Evolutionary conservation across 1,140 invertebrate genomes (phyloP).

Genomic region (Rhagoletis zephyria): DNA sequence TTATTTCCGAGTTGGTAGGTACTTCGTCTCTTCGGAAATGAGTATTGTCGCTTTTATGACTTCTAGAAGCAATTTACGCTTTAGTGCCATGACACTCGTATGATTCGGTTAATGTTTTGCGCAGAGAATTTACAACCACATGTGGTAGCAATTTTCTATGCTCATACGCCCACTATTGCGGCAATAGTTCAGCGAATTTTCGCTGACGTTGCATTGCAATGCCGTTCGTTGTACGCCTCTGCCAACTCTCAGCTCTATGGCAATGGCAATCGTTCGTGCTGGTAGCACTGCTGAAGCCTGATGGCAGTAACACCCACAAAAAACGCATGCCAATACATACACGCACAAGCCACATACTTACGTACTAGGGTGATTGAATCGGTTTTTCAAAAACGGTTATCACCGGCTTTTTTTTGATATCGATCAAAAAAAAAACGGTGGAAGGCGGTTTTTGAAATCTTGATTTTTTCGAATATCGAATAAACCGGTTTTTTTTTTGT

Average conservation of each 20-base stretch:
- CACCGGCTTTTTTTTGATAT: no score
- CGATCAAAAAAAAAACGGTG: no score
- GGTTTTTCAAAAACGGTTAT: no score
- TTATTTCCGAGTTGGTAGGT: background rate
- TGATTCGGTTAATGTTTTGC: background rate
- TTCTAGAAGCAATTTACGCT: slow-evolving; percentile 22
- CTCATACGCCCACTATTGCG: background rate
- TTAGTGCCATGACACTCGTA: background rate
- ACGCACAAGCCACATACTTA: background rate
- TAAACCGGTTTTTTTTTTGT: no score
- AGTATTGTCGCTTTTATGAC: slow-evolving; percentile 30
- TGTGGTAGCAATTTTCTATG: background rate
- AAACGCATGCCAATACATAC: no score
- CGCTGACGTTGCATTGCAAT: slow-evolving; percentile 11
- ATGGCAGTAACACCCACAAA: no score
- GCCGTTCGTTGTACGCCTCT: background rate
- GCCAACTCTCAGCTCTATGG: background rate
- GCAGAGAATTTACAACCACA: slow-evolving; percentile 27
- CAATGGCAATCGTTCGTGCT: background rate
- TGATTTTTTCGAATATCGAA: no score
- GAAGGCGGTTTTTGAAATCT: no score
- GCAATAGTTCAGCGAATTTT: slow-evolving; percentile 33
- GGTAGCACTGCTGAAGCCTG: background rate
- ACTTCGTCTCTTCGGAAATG: background rate
- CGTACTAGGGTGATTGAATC: no score